Evolutionary conservation across 1,140 invertebrate genomes (phyloP), one percentile per base, ranked within the genome.

Genomic region (Drosophila ohnishii): DNA sequence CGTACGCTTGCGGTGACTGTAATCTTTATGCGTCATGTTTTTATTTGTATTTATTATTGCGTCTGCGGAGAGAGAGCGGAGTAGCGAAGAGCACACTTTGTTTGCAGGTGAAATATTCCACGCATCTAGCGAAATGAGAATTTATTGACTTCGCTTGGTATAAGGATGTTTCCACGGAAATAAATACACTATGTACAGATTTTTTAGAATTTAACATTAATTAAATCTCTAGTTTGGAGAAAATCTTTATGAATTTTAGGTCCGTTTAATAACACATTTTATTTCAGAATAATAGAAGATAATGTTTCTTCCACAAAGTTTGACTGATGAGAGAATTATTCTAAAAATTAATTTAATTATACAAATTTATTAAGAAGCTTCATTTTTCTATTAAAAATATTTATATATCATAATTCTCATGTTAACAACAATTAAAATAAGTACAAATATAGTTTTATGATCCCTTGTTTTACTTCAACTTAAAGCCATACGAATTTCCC

Each of bases 1-100:
- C 65, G 34, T 72, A 45, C 62, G 64, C 40, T 64, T 80, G 72
- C 45, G 76, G 74, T 69, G 75, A 57, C 62, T 87, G 71, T 79
- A 83, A 86, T 86, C 85, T 86, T 82, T 87, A 72, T 86, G 63
- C 82, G 82, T 82, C 82, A 79, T 90, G 87, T 78, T 90, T 90
- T 77, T 90, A 84, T 87, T 81, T 85, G 82, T 86, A 86, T 90
- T 87, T 87, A 87, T 87, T 87, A 87, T 87, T 87, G 75, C 84
- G 67, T 71, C 66, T 66, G 62, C 47, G 37, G 37, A 69, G 30
- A 69, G 30, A 65, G 61, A 42, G 65, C 45, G 16, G 45, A 44
- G 45, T 28, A 16, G 62, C 50, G 58, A 55, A 22, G 22, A 47
- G 75, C 47, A 59, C 66, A 73, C 74, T 87, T 75, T 77, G 70